Evolutionary conservation across 2,888 invertebrate species (phyloP), one percentile per base, ranked within the genome.

Genomic region (Drosophila ezoana): DNA sequence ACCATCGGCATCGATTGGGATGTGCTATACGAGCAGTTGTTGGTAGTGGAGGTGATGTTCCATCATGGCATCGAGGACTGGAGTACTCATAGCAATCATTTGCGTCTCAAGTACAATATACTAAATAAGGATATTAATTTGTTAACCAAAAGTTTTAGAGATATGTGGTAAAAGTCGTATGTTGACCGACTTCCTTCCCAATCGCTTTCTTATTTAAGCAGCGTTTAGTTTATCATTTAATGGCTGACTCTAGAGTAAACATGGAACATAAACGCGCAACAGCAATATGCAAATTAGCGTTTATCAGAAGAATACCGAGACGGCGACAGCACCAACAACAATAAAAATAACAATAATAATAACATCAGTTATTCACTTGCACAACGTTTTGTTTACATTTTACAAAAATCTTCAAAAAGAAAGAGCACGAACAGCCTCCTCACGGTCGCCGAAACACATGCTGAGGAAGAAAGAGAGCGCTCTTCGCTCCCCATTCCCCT

Each of bases 21-120:
- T 8, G 64, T 84, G 1, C 32, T 92, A 0, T 92, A 91, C 40
- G 87, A 90, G n/a, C 90, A 92, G 35, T 18, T 92, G 4, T 14
- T 92, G 37, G 79, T 86, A 0, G 44, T 92, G 40, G 92, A 92
- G 70, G 74, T 87, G 38, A 89, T 91, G 82, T 91, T 91, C 64
- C 81, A 86, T 9, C 83, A 91, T 72, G 85, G 85, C 33, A 81
- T 92, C 20, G 82, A 90, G 35, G 83, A 91, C 53, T 76, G 90
- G 53, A 74, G 79, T 10, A 69, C 80, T 5, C 76, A 90, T 28
- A 59, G 66, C 40, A 78, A 88, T 61, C 71, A 79, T 35, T 59
- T 92, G 10, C 71, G 81, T 18, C 71, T 90, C 5, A 82, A 79
- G 23, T 68, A 71, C 20, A 59, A 63, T 35, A 61, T 66, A 14